phyloP scores from a whole-genome alignment of 2,888 invertebrate genomes.

The Melipona bicolor region DNA sequence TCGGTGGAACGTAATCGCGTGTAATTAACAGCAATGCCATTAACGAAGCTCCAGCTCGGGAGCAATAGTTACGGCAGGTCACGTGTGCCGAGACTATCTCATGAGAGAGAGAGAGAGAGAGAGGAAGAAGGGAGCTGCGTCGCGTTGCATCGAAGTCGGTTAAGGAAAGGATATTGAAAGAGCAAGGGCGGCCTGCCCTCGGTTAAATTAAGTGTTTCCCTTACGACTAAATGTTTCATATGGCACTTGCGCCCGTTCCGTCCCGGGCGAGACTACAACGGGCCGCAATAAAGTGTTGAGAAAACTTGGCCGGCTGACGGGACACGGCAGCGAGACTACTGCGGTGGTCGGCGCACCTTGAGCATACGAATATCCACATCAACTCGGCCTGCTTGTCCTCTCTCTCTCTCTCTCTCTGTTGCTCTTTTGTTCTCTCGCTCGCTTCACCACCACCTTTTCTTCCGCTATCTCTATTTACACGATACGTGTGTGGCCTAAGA shows the following conservation, averaged over 20 bases:
- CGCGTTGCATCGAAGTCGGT: background rate
- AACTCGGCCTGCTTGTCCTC: constrained; percentile 21
- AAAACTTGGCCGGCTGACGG: constrained; percentile 55
- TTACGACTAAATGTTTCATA: constrained; percentile 60
- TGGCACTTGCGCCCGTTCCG: constrained; percentile 24
- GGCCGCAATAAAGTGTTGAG: constrained; percentile 60
- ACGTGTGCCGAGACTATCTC: constrained; percentile 29
- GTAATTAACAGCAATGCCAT: constrained; percentile 26
- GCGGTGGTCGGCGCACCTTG: constrained; percentile 36
- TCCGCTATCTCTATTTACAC: constrained; percentile 53
- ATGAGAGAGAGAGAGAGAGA: background rate
- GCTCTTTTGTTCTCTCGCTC: background rate
- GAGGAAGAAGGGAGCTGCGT: too few species aligned
- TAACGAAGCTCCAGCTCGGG: constrained; percentile 7
- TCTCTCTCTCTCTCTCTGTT: background rate
- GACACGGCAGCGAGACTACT: constrained; percentile 48
- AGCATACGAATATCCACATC: constrained; percentile 68
- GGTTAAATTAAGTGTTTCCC: constrained; percentile 37
- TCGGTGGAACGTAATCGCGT: constrained; percentile 6
- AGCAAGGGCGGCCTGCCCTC: background rate
- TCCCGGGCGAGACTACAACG: constrained; percentile 39
- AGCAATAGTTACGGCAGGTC: background rate
- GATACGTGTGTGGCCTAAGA: constrained; percentile 56
- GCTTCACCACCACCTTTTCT: background rate
- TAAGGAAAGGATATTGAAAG: constrained; percentile 32